These are phyloP conservation scores for Lasioglossum oenotherae DNA, from an alignment of 2,888 invertebrate genomes.

Conservation along the genomic window DNA sequence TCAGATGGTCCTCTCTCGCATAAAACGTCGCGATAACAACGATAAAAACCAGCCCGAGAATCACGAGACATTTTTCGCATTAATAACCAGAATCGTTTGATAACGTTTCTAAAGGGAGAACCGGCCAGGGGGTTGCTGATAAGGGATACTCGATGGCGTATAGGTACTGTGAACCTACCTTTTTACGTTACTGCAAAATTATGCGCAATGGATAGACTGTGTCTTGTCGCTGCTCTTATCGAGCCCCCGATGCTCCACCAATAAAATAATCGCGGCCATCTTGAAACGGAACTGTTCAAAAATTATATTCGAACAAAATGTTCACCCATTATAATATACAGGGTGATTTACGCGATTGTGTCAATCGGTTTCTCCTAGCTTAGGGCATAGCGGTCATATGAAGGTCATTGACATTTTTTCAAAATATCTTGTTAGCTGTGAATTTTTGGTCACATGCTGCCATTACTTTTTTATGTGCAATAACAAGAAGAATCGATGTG, in stretches of 20 bases:
- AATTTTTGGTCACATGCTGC: too few relatives aligned
- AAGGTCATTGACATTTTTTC: too few relatives aligned
- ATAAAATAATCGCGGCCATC: not conserved
- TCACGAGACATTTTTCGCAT: slow-evolving; percentile 57
- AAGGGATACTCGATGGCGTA: slow-evolving; percentile 46
- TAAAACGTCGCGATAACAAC: not conserved
- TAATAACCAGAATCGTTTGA: slow-evolving; percentile 61
- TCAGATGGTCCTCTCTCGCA: not conserved
- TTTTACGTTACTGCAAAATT: slow-evolving; percentile 21
- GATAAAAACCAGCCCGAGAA: not conserved
- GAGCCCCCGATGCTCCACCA: not conserved
- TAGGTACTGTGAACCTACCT: not conserved
- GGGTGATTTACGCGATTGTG: too few relatives aligned
- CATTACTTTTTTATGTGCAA: too few relatives aligned
- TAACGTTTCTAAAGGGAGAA: slow-evolving; percentile 43
- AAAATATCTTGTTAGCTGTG: too few relatives aligned
- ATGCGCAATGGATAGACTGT: slow-evolving; percentile 3
- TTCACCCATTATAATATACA: too few relatives aligned
- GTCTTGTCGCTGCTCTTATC: slow-evolving; percentile 11
- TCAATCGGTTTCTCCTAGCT: too few relatives aligned
- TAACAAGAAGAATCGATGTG: too few relatives aligned
- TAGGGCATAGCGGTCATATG: too few relatives aligned
- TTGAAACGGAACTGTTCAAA: not conserved
- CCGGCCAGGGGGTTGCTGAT: slow-evolving; percentile 31
- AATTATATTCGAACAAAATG: not conserved